Percentiles rank a stretch among this genome's conserved stretches.
Conservation (phyloP, 2,888 invertebrate genomes). For the Drosophila recens region DNA sequence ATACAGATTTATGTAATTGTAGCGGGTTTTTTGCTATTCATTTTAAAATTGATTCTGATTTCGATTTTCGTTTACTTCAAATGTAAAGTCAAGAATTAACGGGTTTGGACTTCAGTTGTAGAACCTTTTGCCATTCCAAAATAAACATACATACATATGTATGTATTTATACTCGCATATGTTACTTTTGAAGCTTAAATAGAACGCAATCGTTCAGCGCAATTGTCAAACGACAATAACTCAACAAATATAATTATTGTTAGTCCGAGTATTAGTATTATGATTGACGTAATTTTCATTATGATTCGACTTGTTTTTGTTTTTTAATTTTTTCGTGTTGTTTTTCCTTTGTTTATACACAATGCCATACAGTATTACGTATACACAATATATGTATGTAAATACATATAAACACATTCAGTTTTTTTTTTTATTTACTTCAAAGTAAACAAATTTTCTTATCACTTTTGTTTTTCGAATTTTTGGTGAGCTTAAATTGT, state of each 20-base stretch:
- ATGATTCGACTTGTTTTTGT: conserved; percentile 5
- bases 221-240: conserved; percentile 16
- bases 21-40: conserved; percentile 12
- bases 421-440: conserved; percentile 3
- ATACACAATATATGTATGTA: conserved; percentile 1
- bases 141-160: neutral
- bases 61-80: neutral
- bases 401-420: conserved; percentile 2
- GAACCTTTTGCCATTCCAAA: conserved; percentile 8
- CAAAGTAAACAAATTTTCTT: conserved; percentile 25
- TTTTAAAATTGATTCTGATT: conserved; percentile 2
- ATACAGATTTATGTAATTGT: conserved; percentile 12
- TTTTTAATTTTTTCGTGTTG: conserved; percentile 2
- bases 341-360: conserved; percentile 7
- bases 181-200: conserved; percentile 26
- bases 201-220: conserved; percentile 7
- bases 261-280: conserved; percentile 5
- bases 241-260: conserved; percentile 5
- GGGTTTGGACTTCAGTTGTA: conserved; percentile 43
- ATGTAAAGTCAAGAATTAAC: conserved; percentile 4
- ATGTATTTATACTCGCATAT: conserved; percentile 3
- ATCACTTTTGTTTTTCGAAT: conserved; percentile 7
- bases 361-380: conserved; percentile 28
- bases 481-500: conserved; percentile 2
- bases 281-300: conserved; percentile 16